Evolutionary conservation across 2,797 vertebrate genomes (phyloP).

Genomic region (Peromyscus aztecus): DNA sequence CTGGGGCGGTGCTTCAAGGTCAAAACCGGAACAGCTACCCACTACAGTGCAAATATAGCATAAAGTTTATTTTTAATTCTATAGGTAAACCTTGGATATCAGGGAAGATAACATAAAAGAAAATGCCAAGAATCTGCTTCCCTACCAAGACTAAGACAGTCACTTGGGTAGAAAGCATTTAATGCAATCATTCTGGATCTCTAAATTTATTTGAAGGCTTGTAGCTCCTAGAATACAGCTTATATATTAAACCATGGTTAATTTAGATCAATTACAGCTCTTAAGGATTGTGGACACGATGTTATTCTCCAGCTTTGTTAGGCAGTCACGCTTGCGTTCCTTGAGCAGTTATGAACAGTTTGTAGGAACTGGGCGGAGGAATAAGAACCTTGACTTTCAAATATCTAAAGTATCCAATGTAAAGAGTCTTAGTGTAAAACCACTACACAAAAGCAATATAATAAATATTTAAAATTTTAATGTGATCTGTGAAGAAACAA

Average conservation of each 20-base stretch:
- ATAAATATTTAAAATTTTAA: background rate
- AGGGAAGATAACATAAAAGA: background rate
- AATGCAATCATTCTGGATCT: background rate
- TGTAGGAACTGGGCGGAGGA: background rate
- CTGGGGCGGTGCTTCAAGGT: too few relatives aligned
- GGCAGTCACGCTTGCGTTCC: background rate
- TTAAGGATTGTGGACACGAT: background rate
- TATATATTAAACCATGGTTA: background rate
- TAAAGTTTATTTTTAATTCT: background rate
- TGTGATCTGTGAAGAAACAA: background rate
- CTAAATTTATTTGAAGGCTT: background rate
- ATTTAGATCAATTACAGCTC: background rate
- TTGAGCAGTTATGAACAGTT: background rate
- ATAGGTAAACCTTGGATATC: background rate
- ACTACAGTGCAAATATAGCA: background rate
- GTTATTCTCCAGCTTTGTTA: background rate
- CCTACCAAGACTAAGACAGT: background rate
- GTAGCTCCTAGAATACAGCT: background rate
- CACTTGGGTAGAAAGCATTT: background rate
- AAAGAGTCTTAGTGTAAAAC: background rate
- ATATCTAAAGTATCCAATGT: background rate
- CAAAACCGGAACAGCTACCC: too few relatives aligned
- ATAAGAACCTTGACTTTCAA: background rate
- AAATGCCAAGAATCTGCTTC: background rate
- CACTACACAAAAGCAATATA: background rate